Base-by-base conservation (phyloP, 2,888 invertebrate genomes). In the Sepioteuthis lessoniana region DNA sequence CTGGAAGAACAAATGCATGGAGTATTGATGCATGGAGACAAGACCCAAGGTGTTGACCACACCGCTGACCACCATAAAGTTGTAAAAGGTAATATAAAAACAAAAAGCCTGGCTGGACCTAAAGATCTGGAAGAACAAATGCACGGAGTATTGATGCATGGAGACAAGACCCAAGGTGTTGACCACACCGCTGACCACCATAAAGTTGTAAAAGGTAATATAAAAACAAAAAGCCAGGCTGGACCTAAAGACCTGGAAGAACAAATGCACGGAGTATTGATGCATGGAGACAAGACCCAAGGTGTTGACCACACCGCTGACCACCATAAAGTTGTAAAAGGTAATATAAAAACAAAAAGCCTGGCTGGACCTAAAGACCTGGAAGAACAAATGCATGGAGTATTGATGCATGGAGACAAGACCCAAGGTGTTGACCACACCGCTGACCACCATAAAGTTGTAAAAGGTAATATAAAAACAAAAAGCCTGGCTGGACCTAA, bases 1-100 rank as follows among this genome's bases (percentile, higher is more conserved):
- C 93, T 92, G 5, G 94, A 95, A 35, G 92, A 95, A 90, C 93
- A 95, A 38, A 96, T 96, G 95, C 96, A 96, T 46, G 95, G 95
- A 5, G 50, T 95, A 21, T 46, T 95, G 47, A 95, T 95, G 95
- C 95, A 96, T 90, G 96, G 95, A n/a, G 95, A 95, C 55, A 91
- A 38, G 13, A 13, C 25, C 1, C 91, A 91, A 25, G 91, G 91
- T 4, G 3, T 42, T 38, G 91, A 91, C 28, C 91, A 91, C 38
- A 10, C n/a, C 91, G 42, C 1, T 46, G 91, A 28, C 91, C n/a
- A 91, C 16, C 42, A 46, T 7, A 46, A 91, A 2, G 0, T 42
- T 0, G 21, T 28, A 10, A 1, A 7, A 13, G 46, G 31, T n/a
- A n/a, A 31, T 25, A 42, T 21, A 35, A 35, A 31, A 2, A 31